These are phyloP conservation scores for Idaea straminata DNA, from an alignment of 2,888 invertebrate genomes.

Conservation along the genomic window DNA sequence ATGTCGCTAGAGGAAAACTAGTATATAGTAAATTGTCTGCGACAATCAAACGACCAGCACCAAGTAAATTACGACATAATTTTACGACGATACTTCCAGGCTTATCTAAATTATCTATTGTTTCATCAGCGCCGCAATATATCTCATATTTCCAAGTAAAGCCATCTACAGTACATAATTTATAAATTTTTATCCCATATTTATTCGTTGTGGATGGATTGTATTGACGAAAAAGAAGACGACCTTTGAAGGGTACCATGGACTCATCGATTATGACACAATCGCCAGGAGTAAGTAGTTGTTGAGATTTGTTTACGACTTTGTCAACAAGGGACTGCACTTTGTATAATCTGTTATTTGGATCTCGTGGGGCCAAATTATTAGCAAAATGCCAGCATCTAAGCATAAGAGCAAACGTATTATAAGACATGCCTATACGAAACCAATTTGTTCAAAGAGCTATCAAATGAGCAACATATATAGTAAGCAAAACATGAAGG, in stretches of 20 bases:
- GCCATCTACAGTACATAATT: conserved; percentile 17
- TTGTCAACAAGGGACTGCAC: conserved; percentile 16
- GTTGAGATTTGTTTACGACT: conserved; percentile 13
- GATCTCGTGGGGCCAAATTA: conserved; percentile 13
- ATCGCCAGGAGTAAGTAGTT: conserved; percentile 16
- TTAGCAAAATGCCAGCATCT: conserved; percentile 20
- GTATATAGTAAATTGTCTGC: conserved; percentile 28
- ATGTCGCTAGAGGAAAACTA: conserved; percentile 23
- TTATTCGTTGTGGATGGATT: conserved; percentile 13
- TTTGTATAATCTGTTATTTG: conserved; percentile 12
- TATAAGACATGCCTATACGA: conserved; percentile 13
- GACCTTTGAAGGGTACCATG: conserved; percentile 12
- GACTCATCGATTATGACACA: conserved; percentile 12
- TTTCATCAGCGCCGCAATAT: conserved; percentile 14
- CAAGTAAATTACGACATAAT: conserved; percentile 18
- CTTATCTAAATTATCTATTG: conserved; percentile 21
- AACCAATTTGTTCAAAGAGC: too few species aligned
- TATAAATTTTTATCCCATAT: conserved; percentile 19
- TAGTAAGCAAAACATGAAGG: too few species aligned
- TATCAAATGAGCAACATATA: too few species aligned
- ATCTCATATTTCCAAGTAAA: conserved; percentile 17
- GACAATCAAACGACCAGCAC: conserved; percentile 20
- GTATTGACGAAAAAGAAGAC: conserved; percentile 10
- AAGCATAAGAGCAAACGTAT: conserved; percentile 16
- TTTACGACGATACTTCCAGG: conserved; percentile 22